Evolutionary conservation across 2,113 vertebrate species (phyloP).

Genomic region (Zosterops hypoxanthus): DNA sequence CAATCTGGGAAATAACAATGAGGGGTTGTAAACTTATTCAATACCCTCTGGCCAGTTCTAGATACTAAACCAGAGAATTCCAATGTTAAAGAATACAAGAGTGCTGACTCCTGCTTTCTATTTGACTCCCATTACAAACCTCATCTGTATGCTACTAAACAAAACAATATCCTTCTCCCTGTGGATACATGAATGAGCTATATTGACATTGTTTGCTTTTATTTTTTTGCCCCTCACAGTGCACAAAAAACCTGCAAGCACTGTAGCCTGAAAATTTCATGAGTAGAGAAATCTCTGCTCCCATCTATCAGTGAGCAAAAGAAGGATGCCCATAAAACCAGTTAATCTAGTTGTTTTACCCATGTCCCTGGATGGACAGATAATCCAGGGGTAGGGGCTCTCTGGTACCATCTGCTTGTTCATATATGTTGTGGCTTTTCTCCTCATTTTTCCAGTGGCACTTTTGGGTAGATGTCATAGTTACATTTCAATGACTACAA

Average conservation of each 20-base stretch:
- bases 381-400: not conserved
- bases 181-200: not conserved
- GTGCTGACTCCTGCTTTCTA: slow-evolving; percentile 19
- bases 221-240: not conserved
- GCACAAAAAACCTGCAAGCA: not conserved
- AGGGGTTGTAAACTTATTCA: not conserved
- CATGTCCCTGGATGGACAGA: not conserved
- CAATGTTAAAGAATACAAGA: not conserved
- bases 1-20: not conserved
- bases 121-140: not conserved
- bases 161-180: slow-evolving; percentile 15
- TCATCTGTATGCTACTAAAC: not conserved
- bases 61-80: not conserved
- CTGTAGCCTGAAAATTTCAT: not conserved
- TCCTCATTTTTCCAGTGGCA: not conserved
- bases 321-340: not conserved
- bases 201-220: not conserved
- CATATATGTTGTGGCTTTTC: not conserved
- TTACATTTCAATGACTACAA: not conserved
- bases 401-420: not conserved
- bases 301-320: slow-evolving; percentile 9
- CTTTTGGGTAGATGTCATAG: not conserved
- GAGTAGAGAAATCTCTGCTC: slow-evolving; percentile 16
- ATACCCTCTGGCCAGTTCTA: not conserved
- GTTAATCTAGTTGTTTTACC: not conserved